Evolutionary conservation across 2,797 vertebrate species (phyloP).

Genomic region (Smutsia temminckii): DNA sequence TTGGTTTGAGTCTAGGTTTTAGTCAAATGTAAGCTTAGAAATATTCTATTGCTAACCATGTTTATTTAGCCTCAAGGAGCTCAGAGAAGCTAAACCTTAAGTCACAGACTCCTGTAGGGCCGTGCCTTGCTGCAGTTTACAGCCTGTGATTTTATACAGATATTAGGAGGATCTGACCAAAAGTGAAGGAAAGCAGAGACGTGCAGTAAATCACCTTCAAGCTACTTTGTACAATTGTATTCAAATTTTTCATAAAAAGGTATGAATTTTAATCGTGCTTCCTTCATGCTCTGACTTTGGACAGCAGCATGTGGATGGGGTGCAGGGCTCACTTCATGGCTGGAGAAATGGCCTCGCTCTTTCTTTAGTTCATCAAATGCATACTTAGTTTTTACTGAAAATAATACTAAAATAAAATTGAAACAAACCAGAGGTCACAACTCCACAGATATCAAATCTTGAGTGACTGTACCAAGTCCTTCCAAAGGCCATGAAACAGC

Average conservation of each 20-base stretch:
- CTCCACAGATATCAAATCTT: background rate
- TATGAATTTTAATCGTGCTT: background rate
- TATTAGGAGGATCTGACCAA: background rate
- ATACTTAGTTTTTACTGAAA: background rate
- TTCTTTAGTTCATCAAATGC: background rate
- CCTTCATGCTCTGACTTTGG: background rate
- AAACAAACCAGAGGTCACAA: background rate
- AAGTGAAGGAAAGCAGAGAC: constrained; percentile 25
- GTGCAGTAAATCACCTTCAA: background rate
- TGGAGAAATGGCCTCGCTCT: background rate
- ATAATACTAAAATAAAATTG: background rate
- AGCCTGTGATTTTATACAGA: background rate
- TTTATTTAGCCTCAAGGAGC: background rate
- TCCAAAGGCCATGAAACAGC: background rate
- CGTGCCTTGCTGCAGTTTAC: background rate
- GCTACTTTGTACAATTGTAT: background rate
- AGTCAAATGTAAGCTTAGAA: constrained; percentile 8
- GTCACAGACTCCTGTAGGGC: background rate
- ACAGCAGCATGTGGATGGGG: background rate
- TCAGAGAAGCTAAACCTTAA: constrained; percentile 13
- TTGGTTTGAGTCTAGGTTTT: background rate
- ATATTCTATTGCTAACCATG: background rate
- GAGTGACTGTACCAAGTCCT: background rate
- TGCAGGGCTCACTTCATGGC: background rate
- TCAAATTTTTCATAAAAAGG: background rate